Conservation (phyloP, 2,113 vertebrate species). For the Hypomesus transpacificus region DNA sequence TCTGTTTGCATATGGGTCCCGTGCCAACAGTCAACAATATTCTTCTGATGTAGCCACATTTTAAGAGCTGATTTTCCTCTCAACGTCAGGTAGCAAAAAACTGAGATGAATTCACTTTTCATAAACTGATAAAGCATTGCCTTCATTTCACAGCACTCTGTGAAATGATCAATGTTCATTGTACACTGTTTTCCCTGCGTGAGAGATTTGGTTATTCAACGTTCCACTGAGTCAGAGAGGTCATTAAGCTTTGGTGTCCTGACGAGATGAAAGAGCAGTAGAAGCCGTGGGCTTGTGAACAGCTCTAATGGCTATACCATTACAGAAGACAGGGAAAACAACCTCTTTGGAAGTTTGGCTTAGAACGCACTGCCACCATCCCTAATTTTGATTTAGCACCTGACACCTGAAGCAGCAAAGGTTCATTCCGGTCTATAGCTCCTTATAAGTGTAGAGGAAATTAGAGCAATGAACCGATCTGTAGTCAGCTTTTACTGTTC, state of each 20-base stretch:
- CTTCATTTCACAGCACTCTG: neutral
- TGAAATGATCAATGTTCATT: neutral
- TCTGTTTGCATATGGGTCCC: too few relatives aligned
- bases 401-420: neutral
- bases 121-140: too few relatives aligned
- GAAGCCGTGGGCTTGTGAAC: neutral
- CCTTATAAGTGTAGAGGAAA: too few relatives aligned
- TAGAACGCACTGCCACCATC: neutral
- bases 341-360: neutral
- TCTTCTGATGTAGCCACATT: too few relatives aligned
- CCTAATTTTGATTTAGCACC: neutral
- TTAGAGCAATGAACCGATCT: neutral
- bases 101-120: too few relatives aligned
- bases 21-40: too few relatives aligned
- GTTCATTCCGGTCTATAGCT: too few relatives aligned
- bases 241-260: constrained; percentile 18
- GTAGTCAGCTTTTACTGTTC: neutral
- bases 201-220: constrained; percentile 4
- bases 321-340: neutral
- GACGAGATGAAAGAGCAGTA: constrained; percentile 31
- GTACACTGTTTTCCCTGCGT: neutral
- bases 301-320: neutral
- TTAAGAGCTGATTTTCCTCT: too few relatives aligned
- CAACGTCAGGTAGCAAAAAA: too few relatives aligned
- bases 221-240: neutral